Conservation (phyloP, 2,113 vertebrate species). For the Dryoscopus gambensis region DNA sequence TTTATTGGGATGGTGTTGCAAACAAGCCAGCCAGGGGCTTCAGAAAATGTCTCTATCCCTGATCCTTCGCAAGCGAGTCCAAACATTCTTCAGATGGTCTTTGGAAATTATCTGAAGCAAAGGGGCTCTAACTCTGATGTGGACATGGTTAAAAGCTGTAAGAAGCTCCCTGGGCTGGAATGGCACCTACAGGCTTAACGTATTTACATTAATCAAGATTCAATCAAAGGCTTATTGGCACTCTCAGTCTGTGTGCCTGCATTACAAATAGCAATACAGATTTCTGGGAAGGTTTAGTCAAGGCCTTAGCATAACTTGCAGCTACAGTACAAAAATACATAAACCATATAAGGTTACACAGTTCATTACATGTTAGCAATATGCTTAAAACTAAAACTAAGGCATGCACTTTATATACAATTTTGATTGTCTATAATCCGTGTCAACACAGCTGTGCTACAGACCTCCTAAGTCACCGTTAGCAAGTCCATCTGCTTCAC, state of each 20-base stretch:
- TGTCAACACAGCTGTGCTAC: conserved; percentile 65
- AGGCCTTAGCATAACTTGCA: conserved; percentile 38
- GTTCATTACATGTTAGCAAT: conserved; percentile 68
- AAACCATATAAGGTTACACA: conserved; percentile 66
- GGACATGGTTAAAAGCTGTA: conserved; percentile 29
- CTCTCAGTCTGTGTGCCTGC: not conserved
- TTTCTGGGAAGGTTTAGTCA: conserved; percentile 48
- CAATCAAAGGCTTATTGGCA: conserved; percentile 49
- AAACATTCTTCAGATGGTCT: conserved; percentile 33
- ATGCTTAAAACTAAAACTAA: conserved; percentile 60
- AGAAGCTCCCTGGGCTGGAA: conserved; percentile 25
- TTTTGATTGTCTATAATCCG: conserved; percentile 65
- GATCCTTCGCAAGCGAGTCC: not conserved
- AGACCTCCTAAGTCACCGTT: conserved; percentile 60
- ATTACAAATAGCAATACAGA: conserved; percentile 26
- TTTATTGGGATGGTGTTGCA: conserved; percentile 61
- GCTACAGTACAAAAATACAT: conserved; percentile 53
- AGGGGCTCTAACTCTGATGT: not conserved
- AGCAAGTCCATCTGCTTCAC: conserved; percentile 52
- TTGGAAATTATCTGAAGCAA: conserved; percentile 21
- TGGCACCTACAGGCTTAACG: conserved; percentile 22
- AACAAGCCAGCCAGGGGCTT: conserved; percentile 43
- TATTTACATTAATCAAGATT: conserved; percentile 58
- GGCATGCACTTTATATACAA: conserved; percentile 67
- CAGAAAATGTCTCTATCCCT: conserved; percentile 9